These are phyloP conservation scores for Pollenia griseotomentosa DNA, from an alignment of 2,888 invertebrate species.

Conservation along the genomic window DNA sequence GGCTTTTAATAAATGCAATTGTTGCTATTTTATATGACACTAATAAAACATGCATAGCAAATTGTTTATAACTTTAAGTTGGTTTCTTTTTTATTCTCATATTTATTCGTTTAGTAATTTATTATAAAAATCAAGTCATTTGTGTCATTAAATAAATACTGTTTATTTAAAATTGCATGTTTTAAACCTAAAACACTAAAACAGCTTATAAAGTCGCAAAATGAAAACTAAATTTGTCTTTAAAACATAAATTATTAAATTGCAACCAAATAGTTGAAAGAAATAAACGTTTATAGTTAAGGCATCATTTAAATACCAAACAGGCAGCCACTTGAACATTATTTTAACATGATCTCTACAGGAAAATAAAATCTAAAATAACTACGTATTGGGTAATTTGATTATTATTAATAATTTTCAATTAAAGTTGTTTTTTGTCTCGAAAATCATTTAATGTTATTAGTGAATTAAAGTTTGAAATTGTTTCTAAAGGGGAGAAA, in stretches of 20 bases:
- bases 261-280: slow-evolving; percentile 36
- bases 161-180: slow-evolving; percentile 8
- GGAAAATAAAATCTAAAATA: not conserved
- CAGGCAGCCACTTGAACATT: not conserved
- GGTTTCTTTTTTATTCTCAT: not conserved
- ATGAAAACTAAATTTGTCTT: slow-evolving; percentile 18
- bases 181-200: slow-evolving; percentile 14
- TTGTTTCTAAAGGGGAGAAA: not conserved
- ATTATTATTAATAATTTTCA: not conserved
- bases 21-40: slow-evolving; percentile 36
- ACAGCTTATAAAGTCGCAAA: not conserved
- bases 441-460: not conserved
- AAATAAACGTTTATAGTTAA: slow-evolving; percentile 6
- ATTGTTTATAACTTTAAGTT: slow-evolving; percentile 38
- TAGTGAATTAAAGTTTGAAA: slow-evolving; percentile 12
- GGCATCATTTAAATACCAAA: not conserved
- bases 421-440: not conserved
- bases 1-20: slow-evolving; percentile 9
- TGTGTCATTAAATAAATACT: slow-evolving; percentile 21
- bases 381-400: slow-evolving; percentile 2
- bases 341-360: not conserved
- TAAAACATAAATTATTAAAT: slow-evolving; percentile 44
- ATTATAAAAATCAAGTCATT: slow-evolving; percentile 4
- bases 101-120: slow-evolving; percentile 18
- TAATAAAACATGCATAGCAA: slow-evolving; percentile 62